A percentile compares a stretch with the other conserved stretches of the same genome.
phyloP scores from a whole-genome alignment of 2,797 vertebrate species.

The Rhynchotus rufescens region DNA sequence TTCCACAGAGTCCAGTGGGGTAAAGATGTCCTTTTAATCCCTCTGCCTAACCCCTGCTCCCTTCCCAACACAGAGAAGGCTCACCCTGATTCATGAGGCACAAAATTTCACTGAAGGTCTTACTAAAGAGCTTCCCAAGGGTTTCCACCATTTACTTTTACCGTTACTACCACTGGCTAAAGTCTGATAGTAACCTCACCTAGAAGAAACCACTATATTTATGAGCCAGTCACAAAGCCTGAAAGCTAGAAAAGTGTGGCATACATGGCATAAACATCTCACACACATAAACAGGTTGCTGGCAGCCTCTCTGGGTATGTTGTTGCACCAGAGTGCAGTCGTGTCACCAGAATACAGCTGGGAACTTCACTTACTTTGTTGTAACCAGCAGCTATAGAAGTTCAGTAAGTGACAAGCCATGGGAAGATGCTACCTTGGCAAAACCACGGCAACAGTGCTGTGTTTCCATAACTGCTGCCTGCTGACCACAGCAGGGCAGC shows the following conservation, averaged over 20 bases:
- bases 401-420: not conserved
- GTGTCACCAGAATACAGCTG: not conserved
- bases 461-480: not conserved
- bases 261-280: not conserved
- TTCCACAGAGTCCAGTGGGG: conserved; percentile 78
- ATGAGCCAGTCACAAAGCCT: not conserved
- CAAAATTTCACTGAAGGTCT: conserved; percentile 18
- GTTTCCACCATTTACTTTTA: not conserved
- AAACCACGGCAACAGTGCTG: not conserved
- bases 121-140: conserved; percentile 36
- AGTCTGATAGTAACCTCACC: not conserved
- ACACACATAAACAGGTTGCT: not conserved
- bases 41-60: conserved; percentile 65
- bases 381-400: not conserved
- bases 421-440: not conserved
- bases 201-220: not conserved
- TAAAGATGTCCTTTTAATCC: conserved; percentile 77
- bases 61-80: conserved; percentile 31
- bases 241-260: not conserved
- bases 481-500: not conserved
- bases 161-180: not conserved
- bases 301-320: not conserved
- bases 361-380: not conserved
- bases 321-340: not conserved
- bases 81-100: conserved; percentile 50